Evolutionary conservation across 1,140 invertebrate species (phyloP).

Genomic region (Zaprionus lachaisei): DNA sequence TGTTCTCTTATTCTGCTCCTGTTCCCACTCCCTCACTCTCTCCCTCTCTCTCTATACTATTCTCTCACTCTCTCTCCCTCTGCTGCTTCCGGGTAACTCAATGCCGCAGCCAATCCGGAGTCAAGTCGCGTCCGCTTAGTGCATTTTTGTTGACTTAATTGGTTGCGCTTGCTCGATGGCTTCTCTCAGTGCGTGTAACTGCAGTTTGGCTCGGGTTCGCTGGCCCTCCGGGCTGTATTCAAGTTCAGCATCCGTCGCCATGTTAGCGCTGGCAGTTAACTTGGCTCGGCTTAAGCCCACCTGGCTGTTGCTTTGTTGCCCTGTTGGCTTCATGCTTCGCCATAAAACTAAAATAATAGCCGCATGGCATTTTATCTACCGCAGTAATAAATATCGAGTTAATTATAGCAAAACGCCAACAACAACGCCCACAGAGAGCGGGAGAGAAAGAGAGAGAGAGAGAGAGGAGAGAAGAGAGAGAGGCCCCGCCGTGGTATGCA

Average conservation of each 20-base stretch:
- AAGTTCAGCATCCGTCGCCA: constrained; percentile 29
- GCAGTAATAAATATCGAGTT: constrained; percentile 82
- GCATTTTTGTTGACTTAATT: constrained; percentile 56
- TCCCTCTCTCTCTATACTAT: not conserved
- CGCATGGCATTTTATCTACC: constrained; percentile 83
- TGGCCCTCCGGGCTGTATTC: constrained; percentile 17
- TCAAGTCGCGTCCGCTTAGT: constrained; percentile 14
- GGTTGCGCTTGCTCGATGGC: constrained; percentile 60
- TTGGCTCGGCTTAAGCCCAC: constrained; percentile 63
- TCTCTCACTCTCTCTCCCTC: not conserved
- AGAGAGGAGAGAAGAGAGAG: not conserved
- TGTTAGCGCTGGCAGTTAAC: constrained; percentile 37
- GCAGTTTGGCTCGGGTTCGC: constrained; percentile 66
- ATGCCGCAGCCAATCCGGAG: constrained; percentile 21
- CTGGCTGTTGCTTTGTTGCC: constrained; percentile 49
- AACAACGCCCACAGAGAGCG: constrained; percentile 3
- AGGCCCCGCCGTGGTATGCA: constrained; percentile 41
- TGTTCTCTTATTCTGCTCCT: constrained; percentile 6
- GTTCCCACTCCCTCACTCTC: constrained; percentile 8
- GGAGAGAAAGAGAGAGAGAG: constrained; percentile 4
- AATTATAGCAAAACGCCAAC: constrained; percentile 69
- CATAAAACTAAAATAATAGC: constrained; percentile 83
- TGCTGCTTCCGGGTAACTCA: constrained; percentile 14
- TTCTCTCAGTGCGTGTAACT: constrained; percentile 29
- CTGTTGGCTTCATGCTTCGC: constrained; percentile 48